Evolutionary conservation across 2,113 vertebrate species (phyloP).

Genomic region (Syrmaticus mikado): DNA sequence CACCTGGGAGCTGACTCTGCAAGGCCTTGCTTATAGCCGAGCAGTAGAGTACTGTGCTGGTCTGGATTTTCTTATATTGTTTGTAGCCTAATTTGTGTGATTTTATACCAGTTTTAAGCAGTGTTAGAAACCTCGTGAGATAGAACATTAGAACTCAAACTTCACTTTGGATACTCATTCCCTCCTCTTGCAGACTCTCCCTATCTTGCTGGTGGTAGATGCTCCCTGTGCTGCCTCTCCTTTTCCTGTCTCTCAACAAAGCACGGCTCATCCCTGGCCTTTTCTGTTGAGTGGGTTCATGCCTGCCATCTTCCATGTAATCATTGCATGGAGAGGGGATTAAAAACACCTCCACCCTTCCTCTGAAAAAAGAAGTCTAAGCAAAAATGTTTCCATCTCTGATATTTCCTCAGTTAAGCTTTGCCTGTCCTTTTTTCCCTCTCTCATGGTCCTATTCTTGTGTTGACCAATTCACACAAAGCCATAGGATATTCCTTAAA

Average conservation of each 20-base stretch:
- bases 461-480: background rate
- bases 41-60: background rate
- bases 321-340: background rate
- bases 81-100: background rate
- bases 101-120: background rate
- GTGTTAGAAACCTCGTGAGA: background rate
- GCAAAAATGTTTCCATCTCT: background rate
- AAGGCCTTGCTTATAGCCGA: background rate
- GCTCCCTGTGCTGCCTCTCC: background rate
- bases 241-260: background rate
- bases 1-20: background rate
- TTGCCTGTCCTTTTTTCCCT: background rate
- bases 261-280: background rate
- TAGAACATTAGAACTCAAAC: background rate
- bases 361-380: background rate
- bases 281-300: background rate
- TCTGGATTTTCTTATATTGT: background rate
- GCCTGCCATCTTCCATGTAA: fast-evolving
- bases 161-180: background rate
- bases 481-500: background rate
- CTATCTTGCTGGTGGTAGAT: background rate
- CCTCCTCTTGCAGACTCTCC: background rate
- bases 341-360: background rate
- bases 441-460: background rate
- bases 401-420: background rate